Base-by-base conservation (phyloP, 2,797 vertebrate genomes). In the Natrix natrix region DNA sequence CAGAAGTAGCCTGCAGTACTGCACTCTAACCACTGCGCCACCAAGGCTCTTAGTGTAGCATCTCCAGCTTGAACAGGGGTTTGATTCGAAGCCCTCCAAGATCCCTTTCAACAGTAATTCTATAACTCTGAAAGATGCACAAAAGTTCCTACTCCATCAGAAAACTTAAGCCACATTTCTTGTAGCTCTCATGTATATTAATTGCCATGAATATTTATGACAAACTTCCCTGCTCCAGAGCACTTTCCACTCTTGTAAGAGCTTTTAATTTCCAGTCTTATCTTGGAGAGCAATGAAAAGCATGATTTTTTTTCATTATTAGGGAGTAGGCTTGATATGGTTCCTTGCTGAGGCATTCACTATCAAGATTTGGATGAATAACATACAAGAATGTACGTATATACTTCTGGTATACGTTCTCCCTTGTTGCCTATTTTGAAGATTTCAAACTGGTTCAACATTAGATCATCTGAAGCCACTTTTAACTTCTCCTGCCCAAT, bases 131-230 rank as follows among this genome's bases (percentile, higher is more conserved):
- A 69, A 69, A 59, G 20, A 11, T 94, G 93, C 94, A 59, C 95
- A 89, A 0, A 10, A 61, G 93, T 92, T 92, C 28, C 17, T 32
- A 24, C 90, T 55, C 88, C 94, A 92, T 91, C 2, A 37, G 90
- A 32, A n/a, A 88, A 91, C 94, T 90, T 55, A 86, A 90, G 94
- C 93, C 87, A 8, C 92, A 69, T 93, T 56, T 95, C 32, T 95
- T 91, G 94, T 95, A 94, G 95, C 95, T 93, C 93, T 96, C 96
- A 95, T 96, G 95, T 96, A 91, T 97, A 97, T 97, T 97, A 96
- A 97, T 97, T 89, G 14, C 88, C 60, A 96, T 96, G 96, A 95
- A 97, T 96, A 96, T 97, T 97, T 92, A 97, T 97, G 94, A 91
- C 17, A 91, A 93, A 11, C 55, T 93, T 95, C 37, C 83, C 57